These are phyloP conservation scores for Campylorhamphus procurvoides DNA, from an alignment of 2,113 vertebrate species.

Conservation along the genomic window DNA sequence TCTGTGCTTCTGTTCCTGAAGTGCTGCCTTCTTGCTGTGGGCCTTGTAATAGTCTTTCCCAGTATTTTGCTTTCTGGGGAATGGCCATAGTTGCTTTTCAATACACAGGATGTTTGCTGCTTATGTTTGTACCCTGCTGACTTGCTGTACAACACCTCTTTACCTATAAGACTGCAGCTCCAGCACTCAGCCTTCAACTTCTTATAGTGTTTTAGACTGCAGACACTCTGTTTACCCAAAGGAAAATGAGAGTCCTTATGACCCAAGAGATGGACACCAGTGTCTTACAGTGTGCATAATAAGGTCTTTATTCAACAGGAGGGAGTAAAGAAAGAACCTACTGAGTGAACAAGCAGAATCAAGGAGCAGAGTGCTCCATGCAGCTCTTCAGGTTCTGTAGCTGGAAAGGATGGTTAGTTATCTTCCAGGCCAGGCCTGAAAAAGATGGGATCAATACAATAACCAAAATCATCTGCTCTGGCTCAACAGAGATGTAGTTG, in stretches of 20 bases:
- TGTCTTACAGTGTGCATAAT: not conserved
- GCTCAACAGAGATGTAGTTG: not conserved
- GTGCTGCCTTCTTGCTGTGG: not conserved
- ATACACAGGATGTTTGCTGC: not conserved
- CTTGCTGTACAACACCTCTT: not conserved
- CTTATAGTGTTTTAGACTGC: not conserved
- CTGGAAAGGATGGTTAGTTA: not conserved
- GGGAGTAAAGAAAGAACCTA: not conserved
- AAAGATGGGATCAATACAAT: not conserved
- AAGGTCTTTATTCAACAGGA: constrained; percentile 35
- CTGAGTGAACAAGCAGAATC: not conserved
- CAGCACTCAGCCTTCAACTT: not conserved
- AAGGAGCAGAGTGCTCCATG: not conserved
- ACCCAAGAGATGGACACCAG: not conserved
- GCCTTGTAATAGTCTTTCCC: not conserved
- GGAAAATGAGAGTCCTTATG: not conserved
- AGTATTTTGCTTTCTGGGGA: not conserved
- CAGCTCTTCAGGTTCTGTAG: not conserved
- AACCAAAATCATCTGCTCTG: not conserved
- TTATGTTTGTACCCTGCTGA: constrained; percentile 1
- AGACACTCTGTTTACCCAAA: not conserved
- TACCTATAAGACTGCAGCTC: not conserved
- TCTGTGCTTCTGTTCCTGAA: not conserved
- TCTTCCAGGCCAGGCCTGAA: not conserved
- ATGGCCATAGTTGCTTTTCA: not conserved